Evolutionary conservation across 2,888 invertebrate genomes (phyloP).

Genomic region (Drosophila quasianomalipes): DNA sequence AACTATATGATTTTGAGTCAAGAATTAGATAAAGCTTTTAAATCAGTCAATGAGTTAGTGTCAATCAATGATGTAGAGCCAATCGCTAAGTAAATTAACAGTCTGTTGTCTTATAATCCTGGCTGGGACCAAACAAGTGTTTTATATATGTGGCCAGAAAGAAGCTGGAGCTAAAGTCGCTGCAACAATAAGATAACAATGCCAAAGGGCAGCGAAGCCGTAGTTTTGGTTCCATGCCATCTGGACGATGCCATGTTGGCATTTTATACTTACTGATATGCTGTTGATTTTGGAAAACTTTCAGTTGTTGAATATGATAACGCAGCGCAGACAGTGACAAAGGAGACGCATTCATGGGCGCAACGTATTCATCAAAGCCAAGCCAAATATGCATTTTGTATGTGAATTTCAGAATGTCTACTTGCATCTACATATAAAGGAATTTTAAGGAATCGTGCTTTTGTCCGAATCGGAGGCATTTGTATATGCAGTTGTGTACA

Average conservation of each 20-base stretch:
- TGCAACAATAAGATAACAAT: not conserved
- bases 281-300: slow-evolving; percentile 50
- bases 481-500: slow-evolving; percentile 33
- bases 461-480: slow-evolving; percentile 41
- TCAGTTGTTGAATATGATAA: slow-evolving; percentile 58
- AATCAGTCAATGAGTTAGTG: not conserved
- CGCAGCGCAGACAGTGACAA: slow-evolving; percentile 41
- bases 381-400: slow-evolving; percentile 71
- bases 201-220: not conserved
- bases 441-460: slow-evolving; percentile 71
- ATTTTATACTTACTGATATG: not conserved
- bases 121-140: not conserved
- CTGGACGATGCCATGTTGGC: slow-evolving; percentile 21
- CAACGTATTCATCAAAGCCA: slow-evolving; percentile 48
- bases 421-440: slow-evolving; percentile 24
- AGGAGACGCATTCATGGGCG: slow-evolving; percentile 46
- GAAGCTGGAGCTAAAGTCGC: not conserved
- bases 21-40: not conserved
- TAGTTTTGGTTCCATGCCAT: slow-evolving; percentile 21
- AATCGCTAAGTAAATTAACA: not conserved
- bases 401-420: slow-evolving; percentile 61
- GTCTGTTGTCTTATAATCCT: not conserved
- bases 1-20: not conserved
- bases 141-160: not conserved
- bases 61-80: not conserved